Evolutionary conservation across 2,888 invertebrate species (phyloP), one percentile per base, ranked within the genome.

Genomic region (Pterostichus niger): DNA sequence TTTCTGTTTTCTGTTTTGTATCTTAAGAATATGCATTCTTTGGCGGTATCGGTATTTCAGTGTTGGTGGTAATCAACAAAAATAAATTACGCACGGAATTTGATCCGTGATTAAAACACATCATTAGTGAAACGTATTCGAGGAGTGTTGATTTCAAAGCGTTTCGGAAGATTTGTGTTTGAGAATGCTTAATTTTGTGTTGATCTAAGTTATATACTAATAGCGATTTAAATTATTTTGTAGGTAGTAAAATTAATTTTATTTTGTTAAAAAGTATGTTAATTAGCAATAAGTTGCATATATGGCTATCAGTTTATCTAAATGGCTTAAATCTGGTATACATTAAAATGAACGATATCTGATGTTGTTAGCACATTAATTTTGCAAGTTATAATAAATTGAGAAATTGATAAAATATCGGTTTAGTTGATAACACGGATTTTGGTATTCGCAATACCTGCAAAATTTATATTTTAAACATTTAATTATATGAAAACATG

Each of bases 231-330:
- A 64, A 64, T 64, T 13, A 64, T 64, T 35, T 64, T 35, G 7
- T 13, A 35, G 64, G 31, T 64, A 35, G 33, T 17, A 13, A 64
- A 33, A 64, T 64, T 64, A 64, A 64, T 64, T 33, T 64, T 13
- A 35, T n/a, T 64, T 64, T 35, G 33, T 64, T 31, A 64, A 64
- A 64, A 64, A 35, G 64, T 64, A 64, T 64, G 64, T 64, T 64
- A 64, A 64, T 64, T 64, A 64, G 64, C 35, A 33, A 35, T 33
- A 64, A 13, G 35, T 64, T 64, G 35, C 33, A 13, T 33, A 61
- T 33, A 61, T 33, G 64, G 64, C 64, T 64, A 64, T 64, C 64
- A 10, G n/a, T n/a, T 33, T 35, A 64, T 64, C 64, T 64, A 64
- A 64, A 64, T 64, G 64, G 33, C n/a, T 64, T 11, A 35, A 64